A percentile compares a stretch with the other conserved stretches of the same genome.
These are phyloP conservation scores for Cryptotermes secundus DNA, from an alignment of 1,140 invertebrate species.

Conservation along the genomic window DNA sequence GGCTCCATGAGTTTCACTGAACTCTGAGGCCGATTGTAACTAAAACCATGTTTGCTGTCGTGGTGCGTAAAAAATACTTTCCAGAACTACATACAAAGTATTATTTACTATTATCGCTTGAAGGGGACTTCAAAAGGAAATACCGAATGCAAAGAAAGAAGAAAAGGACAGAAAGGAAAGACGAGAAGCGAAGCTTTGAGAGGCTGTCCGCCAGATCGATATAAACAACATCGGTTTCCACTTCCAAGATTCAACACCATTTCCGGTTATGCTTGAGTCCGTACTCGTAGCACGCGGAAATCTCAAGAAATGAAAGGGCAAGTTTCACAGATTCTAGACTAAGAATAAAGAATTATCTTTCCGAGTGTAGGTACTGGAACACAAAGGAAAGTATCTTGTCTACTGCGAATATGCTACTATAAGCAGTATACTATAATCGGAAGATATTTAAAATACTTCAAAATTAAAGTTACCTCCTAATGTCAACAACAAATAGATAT, in stretches of 20 bases:
- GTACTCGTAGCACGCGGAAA: not conserved
- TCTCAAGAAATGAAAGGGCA: not conserved
- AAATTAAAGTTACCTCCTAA: too few relatives aligned
- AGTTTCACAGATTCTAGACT: not conserved
- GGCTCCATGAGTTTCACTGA: too few relatives aligned
- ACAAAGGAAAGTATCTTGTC: too few relatives aligned
- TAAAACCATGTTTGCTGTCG: too few relatives aligned
- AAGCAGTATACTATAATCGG: too few relatives aligned
- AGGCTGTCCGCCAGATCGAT: not conserved
- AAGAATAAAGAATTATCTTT: not conserved
- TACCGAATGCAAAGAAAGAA: not conserved
- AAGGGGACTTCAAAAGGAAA: not conserved
- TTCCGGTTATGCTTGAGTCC: not conserved
- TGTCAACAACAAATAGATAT: too few relatives aligned
- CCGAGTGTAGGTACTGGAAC: too few relatives aligned
- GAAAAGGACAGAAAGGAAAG: not conserved
- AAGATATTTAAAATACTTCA: too few relatives aligned
- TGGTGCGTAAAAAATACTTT: too few relatives aligned
- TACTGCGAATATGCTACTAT: too few relatives aligned
- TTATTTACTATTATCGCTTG: not conserved
- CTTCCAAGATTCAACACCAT: slow-evolving; percentile 7
- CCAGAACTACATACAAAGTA: not conserved
- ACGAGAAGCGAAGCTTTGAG: not conserved
- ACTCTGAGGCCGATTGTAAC: too few relatives aligned
- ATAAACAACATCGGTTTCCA: slow-evolving; percentile 16